phyloP scores from a whole-genome alignment of 2,113 vertebrate genomes.

The Gasterosteus nipponicus region DNA sequence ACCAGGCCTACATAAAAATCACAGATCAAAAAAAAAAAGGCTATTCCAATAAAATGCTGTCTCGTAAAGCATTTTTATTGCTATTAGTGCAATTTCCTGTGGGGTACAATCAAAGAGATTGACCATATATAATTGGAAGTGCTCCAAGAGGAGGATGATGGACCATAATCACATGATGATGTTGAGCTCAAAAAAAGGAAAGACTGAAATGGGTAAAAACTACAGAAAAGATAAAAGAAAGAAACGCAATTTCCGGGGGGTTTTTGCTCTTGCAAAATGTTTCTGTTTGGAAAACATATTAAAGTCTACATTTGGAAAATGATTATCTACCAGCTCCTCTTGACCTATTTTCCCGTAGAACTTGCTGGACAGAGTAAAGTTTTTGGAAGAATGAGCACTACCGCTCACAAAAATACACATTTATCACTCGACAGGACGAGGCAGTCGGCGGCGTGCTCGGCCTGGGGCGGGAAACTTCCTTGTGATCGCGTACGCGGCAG shows the following conservation, averaged over 20 bases:
- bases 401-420: constrained; percentile 31
- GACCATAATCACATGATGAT: neutral
- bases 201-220: neutral
- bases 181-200: neutral
- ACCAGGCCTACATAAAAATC: constrained; percentile 40
- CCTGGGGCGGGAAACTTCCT: constrained; percentile 47
- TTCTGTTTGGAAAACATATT: neutral
- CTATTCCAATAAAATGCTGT: constrained; percentile 39
- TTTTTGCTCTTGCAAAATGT: neutral
- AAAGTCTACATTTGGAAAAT: neutral
- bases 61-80: constrained; percentile 41
- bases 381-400: neutral
- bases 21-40: constrained; percentile 40
- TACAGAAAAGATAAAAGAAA: neutral
- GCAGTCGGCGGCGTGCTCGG: constrained; percentile 34
- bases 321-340: neutral
- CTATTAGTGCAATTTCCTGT: constrained; percentile 21
- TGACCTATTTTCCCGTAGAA: constrained; percentile 1
- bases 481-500: constrained; percentile 34
- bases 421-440: constrained; percentile 18
- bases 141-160: constrained; percentile 13
- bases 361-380: neutral
- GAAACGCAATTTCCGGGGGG: too few species aligned
- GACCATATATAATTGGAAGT: constrained; percentile 36
- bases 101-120: constrained; percentile 30